A percentile compares a stretch with the other conserved stretches of the same genome.
Conservation (phyloP, 2,113 vertebrate genomes). For the Psephotus haematonotus region DNA sequence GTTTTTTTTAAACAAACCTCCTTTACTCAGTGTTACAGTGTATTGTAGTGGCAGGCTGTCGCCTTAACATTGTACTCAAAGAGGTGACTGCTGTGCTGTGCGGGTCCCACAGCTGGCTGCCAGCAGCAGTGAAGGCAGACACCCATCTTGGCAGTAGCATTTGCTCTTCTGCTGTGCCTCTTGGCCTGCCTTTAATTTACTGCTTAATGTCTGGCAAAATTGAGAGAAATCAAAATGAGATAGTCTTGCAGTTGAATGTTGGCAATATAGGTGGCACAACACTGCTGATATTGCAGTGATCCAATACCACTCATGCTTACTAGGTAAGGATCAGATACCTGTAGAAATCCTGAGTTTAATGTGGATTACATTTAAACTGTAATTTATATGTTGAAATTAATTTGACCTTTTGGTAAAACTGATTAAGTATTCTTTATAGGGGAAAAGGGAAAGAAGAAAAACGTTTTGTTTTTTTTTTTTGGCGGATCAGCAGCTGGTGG, state of each 20-base stretch:
- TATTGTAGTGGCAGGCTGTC: background rate
- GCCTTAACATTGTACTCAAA: background rate
- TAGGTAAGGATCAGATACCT: fast-evolving
- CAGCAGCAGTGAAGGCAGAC: background rate
- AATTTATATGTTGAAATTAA: background rate
- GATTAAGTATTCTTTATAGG: background rate
- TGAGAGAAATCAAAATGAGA: background rate
- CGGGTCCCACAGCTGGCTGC: background rate
- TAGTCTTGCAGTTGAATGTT: background rate
- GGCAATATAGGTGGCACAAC: background rate
- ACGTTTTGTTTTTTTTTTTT: background rate
- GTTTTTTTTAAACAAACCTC: background rate
- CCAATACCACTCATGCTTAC: fast-evolving
- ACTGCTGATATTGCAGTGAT: no score
- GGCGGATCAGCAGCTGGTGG: background rate
- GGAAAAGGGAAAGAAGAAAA: background rate
- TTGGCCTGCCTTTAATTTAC: background rate
- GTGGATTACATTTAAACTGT: background rate
- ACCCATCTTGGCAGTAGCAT: fast-evolving
- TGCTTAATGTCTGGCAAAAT: background rate
- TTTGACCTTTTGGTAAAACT: background rate
- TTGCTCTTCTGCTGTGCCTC: background rate
- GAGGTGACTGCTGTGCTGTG: fast-evolving
- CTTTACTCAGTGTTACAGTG: fast-evolving
- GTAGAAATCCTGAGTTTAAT: background rate